Evolutionary conservation across 2,113 vertebrate species (phyloP), one percentile per base, ranked within the genome.

Genomic region (Trichechus manatus): DNA sequence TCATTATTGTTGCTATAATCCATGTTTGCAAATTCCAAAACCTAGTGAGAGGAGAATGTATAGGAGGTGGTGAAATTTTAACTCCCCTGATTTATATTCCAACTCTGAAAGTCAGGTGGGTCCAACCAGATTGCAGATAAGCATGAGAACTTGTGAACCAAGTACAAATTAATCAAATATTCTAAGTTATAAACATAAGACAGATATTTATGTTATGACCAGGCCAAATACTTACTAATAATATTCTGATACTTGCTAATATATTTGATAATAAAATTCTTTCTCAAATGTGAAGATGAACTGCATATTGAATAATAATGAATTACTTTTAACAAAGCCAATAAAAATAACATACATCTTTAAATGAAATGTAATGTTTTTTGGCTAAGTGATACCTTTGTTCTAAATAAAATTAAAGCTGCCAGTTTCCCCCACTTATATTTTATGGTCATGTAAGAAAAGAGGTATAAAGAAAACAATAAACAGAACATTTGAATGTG

Each of bases 241-340:
- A 53, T 68, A 42, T 75, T 87, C 39, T 75, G 72, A 92, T 47
- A 90, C 66, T 93, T 95, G n/a, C 29, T 95, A n/a, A 82, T 75
- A 44, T 44, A 84, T 83, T 39, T 80, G 47, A 83, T 89, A 79
- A 95, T 56, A 82, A 66, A 74, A 39, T 80, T 83, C 17, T 79
- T 50, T 86, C 59, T 77, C 39, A 59, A 36, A 90, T 75, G 68
- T 79, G 87, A 94, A 80, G 63, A 75, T 75, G 94, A 27, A 90
- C 83, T 74, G 11, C 8, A 83, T 29, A 14, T 36, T 64, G 17
- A 66, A 74, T 80, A 63, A 44, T 33, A 81, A 66, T 8, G 29
- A 70, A 44, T 86, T 86, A 27, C 47, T 68, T 79, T 80, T 53
- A 89, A 75, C 42, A 75, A 78, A 94, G 59, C 31, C 63, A 96